Base-by-base conservation (phyloP, 2,113 vertebrate species). In the Aegotheles bennettii region DNA sequence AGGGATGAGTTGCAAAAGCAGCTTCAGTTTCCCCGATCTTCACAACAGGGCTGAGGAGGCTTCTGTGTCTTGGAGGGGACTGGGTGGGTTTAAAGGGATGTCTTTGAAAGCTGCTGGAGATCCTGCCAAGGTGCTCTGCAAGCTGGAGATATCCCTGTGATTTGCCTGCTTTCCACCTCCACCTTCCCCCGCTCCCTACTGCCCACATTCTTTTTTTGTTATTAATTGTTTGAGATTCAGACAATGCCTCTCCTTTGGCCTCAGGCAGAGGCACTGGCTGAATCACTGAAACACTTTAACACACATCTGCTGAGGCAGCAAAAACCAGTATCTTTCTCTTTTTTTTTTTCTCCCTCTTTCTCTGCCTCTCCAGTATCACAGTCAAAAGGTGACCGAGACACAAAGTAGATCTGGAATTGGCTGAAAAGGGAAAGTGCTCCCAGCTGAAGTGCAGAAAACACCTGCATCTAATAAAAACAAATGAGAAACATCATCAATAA, bases 381-480 rank as follows among this genome's bases (percentile, higher is more conserved):
- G 84, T 94, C 86, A 95, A 93, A 96, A 96, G 86, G 96, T 97
- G 95, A 96, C 90, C 7, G 71, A 92, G 85, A 89, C 90, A 94
- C 90, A 95, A 95, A 94, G 65, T 93, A 92, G 91, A 88, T 64
- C 75, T 91, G 91, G 87, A 96, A 70, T 92, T 94, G 86, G 90
- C 95, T 95, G 95, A 86, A 96, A 96, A 96, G 95, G 65, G 92
- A 97, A 96, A 96, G 95, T 86, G 89, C 90, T 93, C 75, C 90
- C 96, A 97, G 95, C 94, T 97, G 96, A 97, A 97, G 95, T 86
- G 69, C 90, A 97, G 94, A 96, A 94, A 95, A 96, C 96, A 97
- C 96, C 96, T 97, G 97, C 76, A 88, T 95, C 91, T 95, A 95
- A 95, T 97, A 95, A 97, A 97, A 97, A 65, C 95, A 96, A 95